Evolutionary conservation across 2,797 vertebrate species (phyloP).

Genomic region (Allobates femoralis): DNA sequence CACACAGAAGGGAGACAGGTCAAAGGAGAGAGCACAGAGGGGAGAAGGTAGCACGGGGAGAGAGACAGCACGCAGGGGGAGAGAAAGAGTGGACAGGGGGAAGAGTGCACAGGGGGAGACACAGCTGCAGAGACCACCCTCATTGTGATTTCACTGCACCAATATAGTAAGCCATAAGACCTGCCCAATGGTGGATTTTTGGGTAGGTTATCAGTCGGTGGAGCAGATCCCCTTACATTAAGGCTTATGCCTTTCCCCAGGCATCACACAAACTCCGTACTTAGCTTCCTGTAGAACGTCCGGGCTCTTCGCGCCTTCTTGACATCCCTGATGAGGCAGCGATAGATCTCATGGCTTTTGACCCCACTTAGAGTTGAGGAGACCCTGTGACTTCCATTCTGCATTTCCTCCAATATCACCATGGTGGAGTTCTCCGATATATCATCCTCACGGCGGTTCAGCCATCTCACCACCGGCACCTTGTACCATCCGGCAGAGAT

Average conservation of each 20-base stretch:
- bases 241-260: neutral
- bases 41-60: no score
- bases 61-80: no score
- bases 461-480: constrained; percentile 66
- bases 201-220: neutral
- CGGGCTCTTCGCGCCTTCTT: constrained; percentile 45
- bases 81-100: no score
- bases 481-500: constrained; percentile 68
- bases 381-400: constrained; percentile 63
- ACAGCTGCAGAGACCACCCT: no score
- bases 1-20: no score
- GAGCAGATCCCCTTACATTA: neutral
- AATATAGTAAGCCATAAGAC: no score
- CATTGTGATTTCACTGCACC: no score
- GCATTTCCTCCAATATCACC: constrained; percentile 66
- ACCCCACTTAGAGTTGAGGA: constrained; percentile 67
- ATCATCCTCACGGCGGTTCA: constrained; percentile 65
- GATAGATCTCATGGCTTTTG: constrained; percentile 64
- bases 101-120: no score
- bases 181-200: no score
- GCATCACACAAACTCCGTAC: constrained; percentile 5
- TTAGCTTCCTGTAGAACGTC: constrained; percentile 38
- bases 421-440: constrained; percentile 63
- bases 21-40: no score
- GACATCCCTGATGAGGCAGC: constrained; percentile 63